These are phyloP conservation scores for Martes martes DNA, from an alignment of 2,113 vertebrate genomes.

Conservation along the genomic window DNA sequence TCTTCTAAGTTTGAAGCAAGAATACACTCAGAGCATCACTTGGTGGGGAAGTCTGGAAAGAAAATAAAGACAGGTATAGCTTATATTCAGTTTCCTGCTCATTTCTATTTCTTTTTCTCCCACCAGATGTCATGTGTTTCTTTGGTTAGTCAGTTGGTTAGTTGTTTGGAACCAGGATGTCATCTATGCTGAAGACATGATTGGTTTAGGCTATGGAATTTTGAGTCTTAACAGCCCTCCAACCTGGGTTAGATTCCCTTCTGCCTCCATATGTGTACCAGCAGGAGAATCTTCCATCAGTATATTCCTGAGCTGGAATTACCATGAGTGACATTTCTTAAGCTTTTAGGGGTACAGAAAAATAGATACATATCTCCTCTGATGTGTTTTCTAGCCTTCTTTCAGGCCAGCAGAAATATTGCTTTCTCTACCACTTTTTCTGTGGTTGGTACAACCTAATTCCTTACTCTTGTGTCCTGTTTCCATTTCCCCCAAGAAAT, in stretches of 20 bases:
- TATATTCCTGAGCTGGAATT: not conserved
- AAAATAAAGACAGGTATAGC: not conserved
- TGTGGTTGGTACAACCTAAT: not conserved
- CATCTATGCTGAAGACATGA: not conserved
- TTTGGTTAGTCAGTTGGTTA: not conserved
- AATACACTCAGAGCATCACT: not conserved
- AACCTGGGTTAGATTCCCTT: not conserved
- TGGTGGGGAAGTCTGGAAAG: not conserved
- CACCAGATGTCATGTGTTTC: not conserved
- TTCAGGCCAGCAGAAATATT: not conserved
- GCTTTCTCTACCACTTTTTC: not conserved
- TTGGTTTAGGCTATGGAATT: not conserved
- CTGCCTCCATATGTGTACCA: not conserved
- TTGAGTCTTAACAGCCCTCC: not conserved
- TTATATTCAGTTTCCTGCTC: not conserved
- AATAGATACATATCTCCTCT: not conserved
- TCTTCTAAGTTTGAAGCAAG: conserved; percentile 39
- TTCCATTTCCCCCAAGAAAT: not conserved
- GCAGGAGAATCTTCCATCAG: not conserved
- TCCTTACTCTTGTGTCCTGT: not conserved
- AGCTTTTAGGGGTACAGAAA: not conserved
- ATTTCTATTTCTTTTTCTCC: not conserved
- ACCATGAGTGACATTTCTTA: not conserved
- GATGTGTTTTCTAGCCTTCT: not conserved
- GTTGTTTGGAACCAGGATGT: not conserved